phyloP scores from a whole-genome alignment of 2,113 vertebrate species.

The Sigmodon hispidus region DNA sequence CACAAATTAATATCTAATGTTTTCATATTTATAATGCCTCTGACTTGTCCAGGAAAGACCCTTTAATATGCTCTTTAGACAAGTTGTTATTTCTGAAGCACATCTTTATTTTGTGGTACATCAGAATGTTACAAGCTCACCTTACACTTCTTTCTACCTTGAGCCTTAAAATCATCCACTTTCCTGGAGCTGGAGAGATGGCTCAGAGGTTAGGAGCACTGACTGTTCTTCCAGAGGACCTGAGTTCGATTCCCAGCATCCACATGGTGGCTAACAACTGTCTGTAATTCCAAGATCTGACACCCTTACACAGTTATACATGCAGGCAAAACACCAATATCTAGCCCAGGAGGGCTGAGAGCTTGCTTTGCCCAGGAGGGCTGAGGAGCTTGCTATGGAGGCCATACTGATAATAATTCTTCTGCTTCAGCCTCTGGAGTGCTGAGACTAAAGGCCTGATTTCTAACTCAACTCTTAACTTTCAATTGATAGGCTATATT shows the following conservation, averaged over 20 bases:
- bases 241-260: too few species aligned
- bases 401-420: too few species aligned
- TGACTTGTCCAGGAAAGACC: background rate
- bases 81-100: background rate
- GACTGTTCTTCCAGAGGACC: too few species aligned
- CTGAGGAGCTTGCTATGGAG: background rate
- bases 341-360: background rate
- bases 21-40: background rate
- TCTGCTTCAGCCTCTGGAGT: background rate
- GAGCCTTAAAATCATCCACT: background rate
- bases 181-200: too few species aligned
- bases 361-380: background rate
- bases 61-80: slow-evolving; percentile 24
- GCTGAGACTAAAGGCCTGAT: background rate
- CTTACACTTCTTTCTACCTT: background rate
- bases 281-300: too few species aligned
- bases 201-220: background rate
- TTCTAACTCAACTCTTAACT: background rate
- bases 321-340: too few species aligned
- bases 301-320: too few species aligned
- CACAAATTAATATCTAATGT: background rate
- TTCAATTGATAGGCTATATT: background rate
- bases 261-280: too few species aligned
- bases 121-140: background rate
- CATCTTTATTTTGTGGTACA: slow-evolving; percentile 30